Conservation (phyloP, 2,888 invertebrate genomes). For the Dynastes hyllus region DNA sequence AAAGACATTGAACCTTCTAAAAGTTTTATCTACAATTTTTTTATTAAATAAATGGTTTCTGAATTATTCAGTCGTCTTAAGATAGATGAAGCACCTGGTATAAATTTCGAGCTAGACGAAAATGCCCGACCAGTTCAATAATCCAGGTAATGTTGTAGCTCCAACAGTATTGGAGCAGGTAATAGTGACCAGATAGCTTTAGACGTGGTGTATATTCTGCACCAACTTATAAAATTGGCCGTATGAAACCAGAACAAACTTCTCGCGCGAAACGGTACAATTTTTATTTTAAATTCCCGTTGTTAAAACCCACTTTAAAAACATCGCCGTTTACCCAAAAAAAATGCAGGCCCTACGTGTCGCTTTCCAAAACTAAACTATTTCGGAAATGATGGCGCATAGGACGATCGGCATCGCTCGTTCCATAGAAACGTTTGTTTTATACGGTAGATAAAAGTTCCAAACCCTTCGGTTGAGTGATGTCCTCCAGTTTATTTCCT, state of each 20-base stretch:
- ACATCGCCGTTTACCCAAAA: not conserved
- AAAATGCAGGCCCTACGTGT: not conserved
- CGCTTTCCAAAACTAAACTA: constrained; percentile 29
- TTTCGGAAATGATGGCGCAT: constrained; percentile 21
- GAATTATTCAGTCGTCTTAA: no score
- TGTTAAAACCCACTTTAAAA: not conserved
- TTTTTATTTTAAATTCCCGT: no score
- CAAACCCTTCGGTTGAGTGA: constrained; percentile 33
- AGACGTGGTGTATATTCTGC: not conserved
- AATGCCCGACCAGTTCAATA: no score
- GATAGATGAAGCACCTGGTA: no score
- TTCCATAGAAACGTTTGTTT: constrained; percentile 35
- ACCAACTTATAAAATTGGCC: not conserved
- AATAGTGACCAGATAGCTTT: no score
- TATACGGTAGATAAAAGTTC: constrained; percentile 41
- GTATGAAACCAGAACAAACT: not conserved
- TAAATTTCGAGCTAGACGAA: no score
- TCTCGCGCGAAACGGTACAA: not conserved
- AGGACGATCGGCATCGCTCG: constrained; percentile 4
- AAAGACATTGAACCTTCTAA: no score
- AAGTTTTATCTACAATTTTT: no score
- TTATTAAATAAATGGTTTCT: no score
- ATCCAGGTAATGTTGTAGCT: no score
- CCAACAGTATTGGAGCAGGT: no score
- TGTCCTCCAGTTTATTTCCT: constrained; percentile 43